These are phyloP conservation scores for Ridgeia piscesae DNA, from an alignment of 1,140 invertebrate genomes.

Conservation along the genomic window DNA sequence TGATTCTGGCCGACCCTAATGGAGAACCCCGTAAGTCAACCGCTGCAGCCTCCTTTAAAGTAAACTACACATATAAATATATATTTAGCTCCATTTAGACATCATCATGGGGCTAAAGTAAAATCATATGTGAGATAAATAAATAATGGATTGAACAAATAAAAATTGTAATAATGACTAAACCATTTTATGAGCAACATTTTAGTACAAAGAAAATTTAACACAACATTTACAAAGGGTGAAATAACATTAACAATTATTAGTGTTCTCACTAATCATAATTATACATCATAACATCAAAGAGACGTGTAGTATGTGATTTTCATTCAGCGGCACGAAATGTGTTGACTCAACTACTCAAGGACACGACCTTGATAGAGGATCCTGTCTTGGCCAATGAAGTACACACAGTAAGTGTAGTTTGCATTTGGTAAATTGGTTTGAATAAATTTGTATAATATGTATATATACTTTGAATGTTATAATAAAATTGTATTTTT, in stretches of 20 bases:
- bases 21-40: conserved; percentile 29
- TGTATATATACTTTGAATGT: background rate
- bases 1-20: conserved; percentile 35
- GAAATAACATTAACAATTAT: too few relatives aligned
- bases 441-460: conserved; percentile 18
- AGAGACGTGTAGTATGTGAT: conserved; percentile 16
- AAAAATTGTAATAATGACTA: too few relatives aligned
- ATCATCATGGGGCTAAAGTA: too few relatives aligned
- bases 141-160: too few relatives aligned
- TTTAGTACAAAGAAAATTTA: too few relatives aligned
- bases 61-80: background rate
- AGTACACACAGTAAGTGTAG: conserved; percentile 70
- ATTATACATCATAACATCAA: background rate
- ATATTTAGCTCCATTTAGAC: too few relatives aligned
- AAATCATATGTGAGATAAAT: too few relatives aligned
- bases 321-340: conserved; percentile 41
- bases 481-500: background rate
- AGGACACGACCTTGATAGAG: conserved; percentile 72
- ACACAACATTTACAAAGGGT: too few relatives aligned
- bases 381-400: conserved; percentile 74
- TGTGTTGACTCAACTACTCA: conserved; percentile 66
- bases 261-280: too few relatives aligned
- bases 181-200: too few relatives aligned
- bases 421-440: background rate
- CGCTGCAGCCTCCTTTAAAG: background rate